Base-by-base conservation (phyloP, 2,888 invertebrate species). In the Orchesella flavescens region DNA sequence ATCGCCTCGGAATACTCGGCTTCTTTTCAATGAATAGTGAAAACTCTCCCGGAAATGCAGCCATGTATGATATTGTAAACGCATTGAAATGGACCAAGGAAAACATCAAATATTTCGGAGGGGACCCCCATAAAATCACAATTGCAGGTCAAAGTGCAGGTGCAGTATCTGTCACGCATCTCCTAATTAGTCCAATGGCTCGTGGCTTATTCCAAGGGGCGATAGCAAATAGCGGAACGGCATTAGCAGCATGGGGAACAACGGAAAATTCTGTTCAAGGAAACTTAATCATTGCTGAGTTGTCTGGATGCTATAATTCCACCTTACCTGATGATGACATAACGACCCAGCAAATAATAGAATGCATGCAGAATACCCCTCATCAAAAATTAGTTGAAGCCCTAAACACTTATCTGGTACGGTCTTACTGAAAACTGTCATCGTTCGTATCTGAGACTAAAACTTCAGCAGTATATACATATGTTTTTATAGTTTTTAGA, bases 31-130 rank as follows among this genome's bases (percentile, higher is more conserved):
- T 89, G 53, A 68, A 86, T n/a, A 86, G 77, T 21, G 87, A 86
- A 12, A 79, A 86, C 9, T 87, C 87, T 12, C 89, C 89, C 5
- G 89, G 89, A 49, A 89, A 89, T 79, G 87, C 87, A 88, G 89
- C 86, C 79, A 59, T 91, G 89, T 89, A 90, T 89, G 91, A 90
- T 89, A 86, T 87, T 85, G 72, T 89, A 81, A 77, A 89, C 88
- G 84, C 90, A 88, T 44, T 89, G 46, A 57, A 85, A 43, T 89
- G 89, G 89, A 83, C 88, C 1, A 84, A 86, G 15, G 83, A 88
- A 9, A 87, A 88, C 83, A 88, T 89, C 24, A 68, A 73, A n/a
- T 81, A 86, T 34, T 88, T 88, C 83, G 87, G 87, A 9, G 88
- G 88, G 10, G 83, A 87, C 49, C 87, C 87, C 0, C 57, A 83